Percentiles rank a stretch among this genome's conserved stretches.
These are phyloP conservation scores for Scartelaos histophorus DNA, from an alignment of 2,113 vertebrate species.

Conservation along the genomic window DNA sequence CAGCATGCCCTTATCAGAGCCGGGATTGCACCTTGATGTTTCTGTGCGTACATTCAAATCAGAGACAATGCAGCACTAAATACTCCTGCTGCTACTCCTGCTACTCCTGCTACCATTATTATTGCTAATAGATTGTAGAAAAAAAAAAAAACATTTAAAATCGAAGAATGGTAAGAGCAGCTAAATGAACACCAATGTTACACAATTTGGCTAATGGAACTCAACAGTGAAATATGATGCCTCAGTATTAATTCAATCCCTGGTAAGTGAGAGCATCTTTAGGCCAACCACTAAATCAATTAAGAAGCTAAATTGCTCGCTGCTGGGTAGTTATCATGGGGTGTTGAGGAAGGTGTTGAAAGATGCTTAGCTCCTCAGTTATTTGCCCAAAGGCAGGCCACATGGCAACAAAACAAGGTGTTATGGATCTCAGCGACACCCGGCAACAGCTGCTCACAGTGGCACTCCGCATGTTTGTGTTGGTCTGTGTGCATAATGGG, in stretches of 20 bases:
- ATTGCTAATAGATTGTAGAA: not conserved
- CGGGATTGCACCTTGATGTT: no score
- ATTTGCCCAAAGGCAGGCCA: conserved; percentile 52
- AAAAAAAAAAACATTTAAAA: not conserved
- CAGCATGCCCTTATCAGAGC: no score
- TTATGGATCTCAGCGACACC: conserved; percentile 60
- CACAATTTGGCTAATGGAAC: conserved; percentile 1
- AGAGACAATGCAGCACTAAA: not conserved
- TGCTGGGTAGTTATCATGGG: conserved; percentile 44
- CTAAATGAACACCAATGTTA: not conserved
- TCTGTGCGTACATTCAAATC: no score
- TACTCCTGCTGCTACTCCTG: not conserved
- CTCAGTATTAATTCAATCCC: conserved; percentile 15
- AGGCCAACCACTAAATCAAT: conserved; percentile 51
- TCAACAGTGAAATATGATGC: not conserved
- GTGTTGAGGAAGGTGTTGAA: conserved; percentile 48
- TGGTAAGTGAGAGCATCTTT: conserved; percentile 40
- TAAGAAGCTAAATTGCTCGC: conserved; percentile 44
- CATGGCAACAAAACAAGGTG: conserved; percentile 62
- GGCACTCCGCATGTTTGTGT: conserved; percentile 6
- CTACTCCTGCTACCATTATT: not conserved
- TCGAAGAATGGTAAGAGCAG: not conserved
- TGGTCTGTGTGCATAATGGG: not conserved
- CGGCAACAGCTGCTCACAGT: conserved; percentile 19
- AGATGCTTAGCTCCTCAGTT: conserved; percentile 57